Conservation (phyloP, 2,888 invertebrate genomes). For the Campoplex nolae region DNA sequence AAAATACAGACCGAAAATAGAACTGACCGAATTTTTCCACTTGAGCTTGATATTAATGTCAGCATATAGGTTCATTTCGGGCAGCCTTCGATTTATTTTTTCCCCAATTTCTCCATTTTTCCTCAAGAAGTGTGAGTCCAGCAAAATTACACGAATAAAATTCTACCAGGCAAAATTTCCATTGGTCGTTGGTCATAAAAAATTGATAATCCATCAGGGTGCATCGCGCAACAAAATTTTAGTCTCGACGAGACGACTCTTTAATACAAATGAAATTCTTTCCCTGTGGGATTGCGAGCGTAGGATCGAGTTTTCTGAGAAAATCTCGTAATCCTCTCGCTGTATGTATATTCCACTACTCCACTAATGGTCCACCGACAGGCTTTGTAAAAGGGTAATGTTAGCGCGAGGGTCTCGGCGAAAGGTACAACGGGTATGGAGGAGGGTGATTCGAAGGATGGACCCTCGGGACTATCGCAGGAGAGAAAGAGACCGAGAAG, state of each 20-base stretch:
- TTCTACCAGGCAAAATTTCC: neutral
- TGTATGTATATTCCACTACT: slow-evolving; percentile 22
- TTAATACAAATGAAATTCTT: slow-evolving; percentile 22
- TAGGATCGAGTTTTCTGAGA: slow-evolving; percentile 20
- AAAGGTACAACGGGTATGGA: slow-evolving; percentile 14
- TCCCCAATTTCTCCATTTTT: neutral
- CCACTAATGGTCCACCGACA: slow-evolving; percentile 45
- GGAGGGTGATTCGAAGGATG: slow-evolving; percentile 32
- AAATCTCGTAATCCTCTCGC: slow-evolving; percentile 50
- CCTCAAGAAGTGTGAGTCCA: neutral
- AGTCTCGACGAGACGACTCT: neutral
- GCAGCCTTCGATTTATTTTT: neutral
- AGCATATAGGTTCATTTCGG: neutral
- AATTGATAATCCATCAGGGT: neutral
- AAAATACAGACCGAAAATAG: neutral
- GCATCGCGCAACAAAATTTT: slow-evolving; percentile 3
- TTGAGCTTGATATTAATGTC: neutral
- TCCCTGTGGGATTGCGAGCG: neutral
- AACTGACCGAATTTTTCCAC: neutral
- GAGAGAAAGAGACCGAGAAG: neutral
- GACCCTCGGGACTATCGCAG: slow-evolving; percentile 32
- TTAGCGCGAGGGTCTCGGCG: slow-evolving; percentile 1
- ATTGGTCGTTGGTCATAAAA: neutral
- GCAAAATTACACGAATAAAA: neutral
- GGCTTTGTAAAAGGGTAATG: slow-evolving; percentile 42